These are phyloP conservation scores for Xyrauchen texanus DNA, from an alignment of 2,113 vertebrate genomes.

Conservation along the genomic window DNA sequence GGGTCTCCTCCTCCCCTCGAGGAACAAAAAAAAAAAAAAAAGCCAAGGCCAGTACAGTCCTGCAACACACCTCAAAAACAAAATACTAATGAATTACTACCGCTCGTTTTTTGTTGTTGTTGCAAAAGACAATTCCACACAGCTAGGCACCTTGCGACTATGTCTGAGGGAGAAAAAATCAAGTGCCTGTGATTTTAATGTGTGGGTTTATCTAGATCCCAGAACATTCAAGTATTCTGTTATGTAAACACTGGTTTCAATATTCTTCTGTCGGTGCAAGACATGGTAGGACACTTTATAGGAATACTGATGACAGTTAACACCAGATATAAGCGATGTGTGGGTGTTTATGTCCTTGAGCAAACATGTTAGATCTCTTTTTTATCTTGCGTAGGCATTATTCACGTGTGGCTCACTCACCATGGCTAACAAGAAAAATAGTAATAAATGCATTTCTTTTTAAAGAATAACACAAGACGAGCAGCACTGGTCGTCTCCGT, in stretches of 20 bases:
- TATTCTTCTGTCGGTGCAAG: constrained; percentile 49
- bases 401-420: constrained; percentile 58
- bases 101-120: constrained; percentile 19
- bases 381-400: neutral
- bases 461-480: constrained; percentile 94
- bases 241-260: constrained; percentile 61
- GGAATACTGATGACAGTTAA: constrained; percentile 55
- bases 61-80: constrained; percentile 72
- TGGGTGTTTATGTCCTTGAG: constrained; percentile 14
- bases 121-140: neutral
- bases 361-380: constrained; percentile 34
- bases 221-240: constrained; percentile 68
- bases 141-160: neutral
- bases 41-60: constrained; percentile 72
- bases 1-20: constrained; percentile 51
- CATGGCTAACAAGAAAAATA: constrained; percentile 70
- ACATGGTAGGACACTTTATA: constrained; percentile 52
- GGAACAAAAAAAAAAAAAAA: constrained; percentile 67
- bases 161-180: neutral
- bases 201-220: constrained; percentile 42
- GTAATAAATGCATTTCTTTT: constrained; percentile 58
- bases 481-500: constrained; percentile 93
- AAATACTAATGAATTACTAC: constrained; percentile 26
- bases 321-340: constrained; percentile 36
- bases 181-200: constrained; percentile 32